Base-by-base conservation (phyloP, 2,888 invertebrate genomes). In the Sphaerophoria taeniata region DNA sequence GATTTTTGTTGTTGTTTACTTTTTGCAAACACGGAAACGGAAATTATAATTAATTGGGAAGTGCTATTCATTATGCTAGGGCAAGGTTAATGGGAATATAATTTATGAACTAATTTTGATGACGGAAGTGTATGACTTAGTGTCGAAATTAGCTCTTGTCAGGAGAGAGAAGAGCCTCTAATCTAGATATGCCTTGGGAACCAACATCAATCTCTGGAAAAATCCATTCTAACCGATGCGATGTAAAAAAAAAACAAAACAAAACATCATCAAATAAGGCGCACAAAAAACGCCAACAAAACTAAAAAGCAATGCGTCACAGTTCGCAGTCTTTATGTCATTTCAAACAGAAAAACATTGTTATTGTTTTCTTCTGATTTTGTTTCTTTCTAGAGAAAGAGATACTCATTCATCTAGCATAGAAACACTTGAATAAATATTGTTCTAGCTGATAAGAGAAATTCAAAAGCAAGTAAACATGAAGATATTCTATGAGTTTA, bases 371-470 rank as follows among this genome's bases (percentile, higher is more conserved):
- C 39, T 7, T 39, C 3, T 39, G 24, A 24, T 39, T 39, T 39
- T 39, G 39, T 39, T 39, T 39, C 9, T 9, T 39, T 39, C 24
- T 39, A 34, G n/a, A 33, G 14, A 56, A 36, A 9, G 4, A 56
- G 14, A 33, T 34, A 56, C 56, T 36, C 56, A 56, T 56, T 34
- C 34, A 56, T 56, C 56, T 34, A 1, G 2, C 14, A 36, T 56
- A 0, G 9, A 4, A 56, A 56, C 56, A 56, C 34, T 56, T 56
- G 56, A 56, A 34, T 34, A 56, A 56, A 56, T 56, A 56, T 56
- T 56, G 3, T 14, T 34, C 14, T 14, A 56, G 34, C 14, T 56
- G 56, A 36, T 36, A 36, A 36, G 34, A 11, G 9, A 34, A 9
- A 36, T 14, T 56, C 14, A 24, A 24, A 24, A 24, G 24, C 36